Evolutionary conservation across 2,888 invertebrate genomes (phyloP).

Genomic region (Ornithoptera priamus): DNA sequence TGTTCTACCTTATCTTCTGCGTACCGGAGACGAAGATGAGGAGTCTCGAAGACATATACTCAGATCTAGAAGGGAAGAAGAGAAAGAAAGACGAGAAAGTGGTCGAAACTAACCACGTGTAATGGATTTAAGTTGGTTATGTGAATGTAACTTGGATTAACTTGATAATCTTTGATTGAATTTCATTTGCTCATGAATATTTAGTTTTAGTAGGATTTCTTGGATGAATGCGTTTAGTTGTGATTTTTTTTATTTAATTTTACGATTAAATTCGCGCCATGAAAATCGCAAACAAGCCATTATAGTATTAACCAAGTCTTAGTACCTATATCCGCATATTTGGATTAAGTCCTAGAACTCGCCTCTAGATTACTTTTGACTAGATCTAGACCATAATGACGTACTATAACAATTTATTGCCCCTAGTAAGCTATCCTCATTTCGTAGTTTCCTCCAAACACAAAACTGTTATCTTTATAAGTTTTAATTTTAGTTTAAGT

Average conservation of each 20-base stretch:
- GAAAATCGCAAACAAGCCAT: too few species aligned
- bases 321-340: too few species aligned
- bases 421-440: too few species aligned
- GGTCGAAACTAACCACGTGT: slow-evolving; percentile 54
- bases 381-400: too few species aligned
- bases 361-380: too few species aligned
- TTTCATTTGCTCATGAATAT: slow-evolving; percentile 13
- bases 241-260: not conserved
- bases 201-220: slow-evolving; percentile 5
- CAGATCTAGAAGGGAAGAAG: slow-evolving; percentile 83
- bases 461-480: too few species aligned
- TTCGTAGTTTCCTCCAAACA: too few species aligned
- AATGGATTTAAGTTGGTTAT: slow-evolving; percentile 22
- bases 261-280: too few species aligned
- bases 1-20: slow-evolving; percentile 89
- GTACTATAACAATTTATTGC: too few species aligned
- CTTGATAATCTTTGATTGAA: slow-evolving; percentile 3
- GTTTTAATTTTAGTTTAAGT: too few species aligned
- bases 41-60: slow-evolving; percentile 93
- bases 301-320: too few species aligned
- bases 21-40: slow-evolving; percentile 98
- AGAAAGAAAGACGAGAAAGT: slow-evolving; percentile 42
- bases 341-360: too few species aligned
- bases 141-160: not conserved
- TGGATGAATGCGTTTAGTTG: not conserved